These are phyloP conservation scores for Alethe castanea DNA, from an alignment of 2,113 vertebrate species.

Conservation along the genomic window DNA sequence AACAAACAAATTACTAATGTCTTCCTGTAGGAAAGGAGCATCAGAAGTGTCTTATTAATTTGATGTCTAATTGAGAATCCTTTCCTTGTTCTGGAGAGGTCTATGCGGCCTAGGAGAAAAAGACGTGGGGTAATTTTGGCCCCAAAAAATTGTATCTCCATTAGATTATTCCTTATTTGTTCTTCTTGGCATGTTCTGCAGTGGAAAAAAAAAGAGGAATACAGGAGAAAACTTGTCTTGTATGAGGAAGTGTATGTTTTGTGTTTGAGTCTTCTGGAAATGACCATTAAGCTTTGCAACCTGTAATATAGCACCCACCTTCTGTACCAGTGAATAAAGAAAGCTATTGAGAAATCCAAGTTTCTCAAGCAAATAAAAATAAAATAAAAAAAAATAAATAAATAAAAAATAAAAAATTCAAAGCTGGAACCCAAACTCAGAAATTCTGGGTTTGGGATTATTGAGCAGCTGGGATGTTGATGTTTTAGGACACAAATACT, in stretches of 20 bases:
- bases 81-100: background rate
- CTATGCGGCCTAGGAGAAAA: background rate
- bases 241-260: background rate
- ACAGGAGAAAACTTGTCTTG: background rate
- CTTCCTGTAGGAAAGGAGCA: conserved; percentile 46
- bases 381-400: background rate
- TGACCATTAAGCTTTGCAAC: background rate
- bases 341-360: background rate
- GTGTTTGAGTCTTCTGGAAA: background rate
- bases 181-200: background rate
- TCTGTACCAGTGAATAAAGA: background rate
- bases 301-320: background rate
- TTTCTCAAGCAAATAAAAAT: background rate
- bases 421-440: background rate
- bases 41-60: conserved; percentile 42
- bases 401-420: background rate
- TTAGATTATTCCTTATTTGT: background rate
- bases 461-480: background rate
- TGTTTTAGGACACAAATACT: background rate
- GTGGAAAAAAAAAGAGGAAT: background rate
- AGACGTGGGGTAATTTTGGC: background rate
- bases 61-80: conserved; percentile 43
- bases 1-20: conserved; percentile 73
- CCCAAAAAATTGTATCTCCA: background rate
- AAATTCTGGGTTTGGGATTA: background rate